Conservation (phyloP, 2,797 vertebrate species). For the Enteromius fasciolatus region DNA sequence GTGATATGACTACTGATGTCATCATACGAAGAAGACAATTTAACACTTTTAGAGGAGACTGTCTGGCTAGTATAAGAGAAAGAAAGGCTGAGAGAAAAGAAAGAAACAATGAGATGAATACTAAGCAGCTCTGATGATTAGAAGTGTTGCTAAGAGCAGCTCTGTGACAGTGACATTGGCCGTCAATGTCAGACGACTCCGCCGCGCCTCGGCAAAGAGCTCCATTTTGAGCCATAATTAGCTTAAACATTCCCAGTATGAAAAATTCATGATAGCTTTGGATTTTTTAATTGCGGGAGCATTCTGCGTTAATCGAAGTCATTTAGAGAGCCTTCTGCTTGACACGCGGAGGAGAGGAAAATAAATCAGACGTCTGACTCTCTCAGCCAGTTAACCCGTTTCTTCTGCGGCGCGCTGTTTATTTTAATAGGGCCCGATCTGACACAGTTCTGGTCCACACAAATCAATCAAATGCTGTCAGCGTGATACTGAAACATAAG, state of each 20-base stretch:
- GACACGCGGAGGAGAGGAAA: conserved; percentile 42
- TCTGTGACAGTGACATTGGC: conserved; percentile 89
- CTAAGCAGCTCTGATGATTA: conserved; percentile 80
- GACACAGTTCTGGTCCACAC: conserved; percentile 46
- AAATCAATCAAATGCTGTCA: conserved; percentile 49
- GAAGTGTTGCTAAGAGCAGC: conserved; percentile 79
- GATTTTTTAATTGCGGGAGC: conserved; percentile 88
- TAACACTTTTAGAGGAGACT: conserved; percentile 19
- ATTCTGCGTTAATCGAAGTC: conserved; percentile 88
- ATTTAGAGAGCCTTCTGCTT: conserved; percentile 80
- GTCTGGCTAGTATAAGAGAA: conserved; percentile 38
- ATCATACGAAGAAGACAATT: conserved; percentile 27
- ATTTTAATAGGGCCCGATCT: conserved; percentile 55
- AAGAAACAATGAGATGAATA: conserved; percentile 73
- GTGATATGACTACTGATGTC: conserved; percentile 39
- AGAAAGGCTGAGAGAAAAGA: conserved; percentile 40
- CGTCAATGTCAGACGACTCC: conserved; percentile 83
- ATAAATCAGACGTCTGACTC: conserved; percentile 41
- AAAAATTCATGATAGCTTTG: conserved; percentile 92
- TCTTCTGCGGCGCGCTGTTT: conserved; percentile 45
- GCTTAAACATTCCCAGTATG: conserved; percentile 89
- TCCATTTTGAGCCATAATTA: conserved; percentile 90
- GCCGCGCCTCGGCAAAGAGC: conserved; percentile 84
- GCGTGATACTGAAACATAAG: conserved; percentile 13
- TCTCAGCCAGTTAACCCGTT: conserved; percentile 48